These are phyloP conservation scores for Lonchura striata DNA, from an alignment of 2,113 vertebrate genomes.

Conservation along the genomic window DNA sequence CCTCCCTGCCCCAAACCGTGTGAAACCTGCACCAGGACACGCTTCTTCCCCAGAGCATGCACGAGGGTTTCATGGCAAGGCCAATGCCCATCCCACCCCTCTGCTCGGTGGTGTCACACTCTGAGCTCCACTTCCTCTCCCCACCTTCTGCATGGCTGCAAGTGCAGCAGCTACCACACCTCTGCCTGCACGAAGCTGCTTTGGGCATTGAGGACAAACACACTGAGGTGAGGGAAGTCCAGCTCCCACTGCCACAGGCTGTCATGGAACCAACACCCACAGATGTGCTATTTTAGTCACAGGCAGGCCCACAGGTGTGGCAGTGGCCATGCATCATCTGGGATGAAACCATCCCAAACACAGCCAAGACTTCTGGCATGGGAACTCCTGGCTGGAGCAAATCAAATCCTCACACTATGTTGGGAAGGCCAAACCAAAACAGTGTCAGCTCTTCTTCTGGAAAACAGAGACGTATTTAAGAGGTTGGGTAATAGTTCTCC, in stretches of 20 bases:
- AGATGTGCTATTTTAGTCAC: not conserved
- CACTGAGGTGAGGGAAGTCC: not conserved
- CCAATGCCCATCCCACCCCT: not conserved
- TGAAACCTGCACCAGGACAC: fast-evolving
- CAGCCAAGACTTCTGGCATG: not conserved
- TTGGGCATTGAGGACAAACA: not conserved
- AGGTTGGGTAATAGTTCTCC: not conserved
- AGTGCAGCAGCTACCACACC: not conserved
- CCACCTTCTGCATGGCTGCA: not conserved
- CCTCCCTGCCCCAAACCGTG: not conserved
- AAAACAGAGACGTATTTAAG: not conserved
- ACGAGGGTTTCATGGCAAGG: fast-evolving
- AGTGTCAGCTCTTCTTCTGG: not conserved
- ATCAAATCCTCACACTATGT: not conserved
- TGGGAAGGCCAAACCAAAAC: not conserved
- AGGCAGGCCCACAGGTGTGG: not conserved
- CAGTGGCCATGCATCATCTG: not conserved
- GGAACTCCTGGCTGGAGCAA: not conserved
- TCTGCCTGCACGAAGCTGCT: not conserved
- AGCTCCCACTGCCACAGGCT: not conserved
- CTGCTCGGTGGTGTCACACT: too few relatives aligned
- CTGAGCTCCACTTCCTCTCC: not conserved
- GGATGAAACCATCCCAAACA: not conserved
- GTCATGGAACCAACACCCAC: not conserved
- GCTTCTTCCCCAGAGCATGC: not conserved